Evolutionary conservation across 2,888 invertebrate genomes (phyloP), one percentile per base, ranked within the genome.

Genomic region (Tanypteryx hageni): DNA sequence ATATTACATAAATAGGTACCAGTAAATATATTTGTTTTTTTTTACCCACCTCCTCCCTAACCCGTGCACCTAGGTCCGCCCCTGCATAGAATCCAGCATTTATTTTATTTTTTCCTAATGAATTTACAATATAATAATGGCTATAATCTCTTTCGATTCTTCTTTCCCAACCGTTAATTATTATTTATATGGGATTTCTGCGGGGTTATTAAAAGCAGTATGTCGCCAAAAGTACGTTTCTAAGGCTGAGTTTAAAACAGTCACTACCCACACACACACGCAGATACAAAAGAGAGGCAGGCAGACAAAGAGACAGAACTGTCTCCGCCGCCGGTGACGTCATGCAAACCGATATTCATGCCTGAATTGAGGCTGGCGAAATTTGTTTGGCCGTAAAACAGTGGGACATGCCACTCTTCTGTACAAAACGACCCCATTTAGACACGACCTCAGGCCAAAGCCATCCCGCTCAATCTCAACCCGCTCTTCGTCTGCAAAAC

Each of bases 401-500:
- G 76, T 76, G 27, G 76, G 76, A 76, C 76, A 76, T 76, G 76
- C 76, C 76, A 76, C 76, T 76, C 76, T 76, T 76, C 9, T 27
- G 22, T 76, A 27, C 76, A 76, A 76, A 76, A 76, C 76, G 76
- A 76, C 76, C 76, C 76, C 76, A 76, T 76, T 76, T 76, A 76
- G 76, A 76, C 76, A 76, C 76, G 76, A 76, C 76, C 76, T 76
- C 68, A 89, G n/a, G 56, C 83, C 83, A 57, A 16, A 56, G 64
- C 89, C 89, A 64, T 89, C 64, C 68, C 64, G 64, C 31, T 18
- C 89, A 68, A 68, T 44, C 89, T 86, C 61, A 64, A 57, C 22
- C 58, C 59, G n/a, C 58, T 44, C 27, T 16, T 82, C 82, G n/a
- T 59, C 86, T 18, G n/a, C 59, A 58, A 58, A 57, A 83, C 83